Base-by-base conservation (phyloP, 2,797 vertebrate genomes). In the Melanotaenia trifasciata region DNA sequence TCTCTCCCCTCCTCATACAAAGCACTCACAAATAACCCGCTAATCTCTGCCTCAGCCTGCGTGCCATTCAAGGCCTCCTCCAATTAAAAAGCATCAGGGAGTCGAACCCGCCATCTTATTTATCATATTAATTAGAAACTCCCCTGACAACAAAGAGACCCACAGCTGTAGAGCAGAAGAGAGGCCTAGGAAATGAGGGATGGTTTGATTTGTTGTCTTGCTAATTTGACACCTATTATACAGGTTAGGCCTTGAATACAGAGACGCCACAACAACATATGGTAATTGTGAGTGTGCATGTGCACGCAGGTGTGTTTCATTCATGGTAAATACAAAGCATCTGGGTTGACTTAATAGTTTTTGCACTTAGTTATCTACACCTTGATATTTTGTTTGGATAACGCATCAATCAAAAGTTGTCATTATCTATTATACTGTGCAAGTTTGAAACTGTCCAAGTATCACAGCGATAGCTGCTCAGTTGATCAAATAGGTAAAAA, bases 71-170 rank as follows among this genome's bases (percentile, higher is more conserved):
- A 91, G 92, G 90, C 94, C 94, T 92, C 87, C 92, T 91, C 89
- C 91, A 94, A 94, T 94, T 94, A 92, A 93, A 94, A 93, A 94
- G 81, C 89, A 87, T 72, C 74, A 84, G 76, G 92, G 90, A 86
- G 75, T 90, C 67, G 88, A 91, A 95, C 94, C 92, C 95, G 94
- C 81, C 96, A 94, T 97, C 96, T 98, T 98, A 97, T 97, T 98
- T 98, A 98, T 97, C 97, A 98, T 97, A 98, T 98, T 98, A 98
- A 99, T 98, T 98, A 98, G 97, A 98, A 98, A 96, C 94, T 97
- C 96, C 96, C 95, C 95, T 95, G 95, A 96, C 92, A 97, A 96
- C 97, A 96, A 96, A 91, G 90, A 57, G 86, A 95, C 95, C 91
- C 95, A 94, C 97, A 98, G 97, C 96, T 97, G 97, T 95, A 96